Evolutionary conservation across 2,888 invertebrate species (phyloP).

Genomic region (Acleris holmiana): DNA sequence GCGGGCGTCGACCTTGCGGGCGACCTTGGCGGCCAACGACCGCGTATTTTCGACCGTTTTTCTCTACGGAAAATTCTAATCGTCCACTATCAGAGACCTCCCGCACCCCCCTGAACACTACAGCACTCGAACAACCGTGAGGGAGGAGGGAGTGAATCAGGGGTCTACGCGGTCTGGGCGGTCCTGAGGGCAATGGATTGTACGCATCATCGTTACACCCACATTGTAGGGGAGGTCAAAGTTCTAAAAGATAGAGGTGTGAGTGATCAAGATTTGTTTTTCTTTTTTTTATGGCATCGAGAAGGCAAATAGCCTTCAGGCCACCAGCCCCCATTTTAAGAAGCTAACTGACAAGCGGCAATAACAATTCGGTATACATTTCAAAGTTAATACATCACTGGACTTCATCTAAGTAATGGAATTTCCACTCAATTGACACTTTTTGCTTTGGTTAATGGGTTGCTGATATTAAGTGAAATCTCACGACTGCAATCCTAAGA

Average conservation of each 20-base stretch:
- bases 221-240: constrained; percentile 43
- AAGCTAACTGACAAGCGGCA: too few species aligned
- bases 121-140: constrained; percentile 9
- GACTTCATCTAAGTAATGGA: too few species aligned
- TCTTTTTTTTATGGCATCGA: background rate
- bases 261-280: constrained; percentile 25
- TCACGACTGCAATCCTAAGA: too few species aligned
- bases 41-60: constrained; percentile 74
- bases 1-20: constrained; percentile 66
- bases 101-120: constrained; percentile 41
- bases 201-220: constrained; percentile 53
- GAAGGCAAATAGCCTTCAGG: too few species aligned
- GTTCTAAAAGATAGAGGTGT: constrained; percentile 48
- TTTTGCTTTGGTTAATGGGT: too few species aligned
- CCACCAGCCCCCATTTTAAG: too few species aligned
- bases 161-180: constrained; percentile 51
- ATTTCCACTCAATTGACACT: too few species aligned
- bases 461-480: too few species aligned
- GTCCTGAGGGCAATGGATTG: constrained; percentile 64
- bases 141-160: constrained; percentile 27
- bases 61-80: constrained; percentile 73
- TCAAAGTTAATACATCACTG: too few species aligned
- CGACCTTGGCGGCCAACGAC: constrained; percentile 55
- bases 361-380: too few species aligned
- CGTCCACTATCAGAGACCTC: constrained; percentile 55